Conservation (phyloP, 2,113 vertebrate genomes). For the Hiodon alosoides region DNA sequence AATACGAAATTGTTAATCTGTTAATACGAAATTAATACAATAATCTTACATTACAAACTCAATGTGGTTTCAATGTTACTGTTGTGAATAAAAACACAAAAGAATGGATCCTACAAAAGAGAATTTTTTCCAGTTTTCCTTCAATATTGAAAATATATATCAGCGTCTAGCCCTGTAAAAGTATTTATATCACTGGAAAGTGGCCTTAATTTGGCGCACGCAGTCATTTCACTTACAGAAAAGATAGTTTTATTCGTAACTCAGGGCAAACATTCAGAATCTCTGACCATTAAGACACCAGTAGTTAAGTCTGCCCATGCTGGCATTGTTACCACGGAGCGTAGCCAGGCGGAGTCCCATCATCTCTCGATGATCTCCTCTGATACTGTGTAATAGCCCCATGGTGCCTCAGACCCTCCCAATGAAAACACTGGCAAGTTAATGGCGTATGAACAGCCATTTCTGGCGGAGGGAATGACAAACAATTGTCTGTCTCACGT, state of each 20-base stretch:
- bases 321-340: neutral
- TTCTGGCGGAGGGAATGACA: constrained; percentile 74
- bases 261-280: neutral
- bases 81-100: no score
- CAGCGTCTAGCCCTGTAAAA: neutral
- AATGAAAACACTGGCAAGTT: constrained; percentile 73
- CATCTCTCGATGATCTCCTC: neutral
- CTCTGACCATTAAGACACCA: neutral
- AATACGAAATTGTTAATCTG: no score
- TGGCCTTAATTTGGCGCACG: neutral
- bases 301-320: constrained; percentile 19
- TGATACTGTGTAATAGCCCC: constrained; percentile 38
- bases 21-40: neutral
- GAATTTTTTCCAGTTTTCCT: neutral
- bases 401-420: constrained; percentile 51
- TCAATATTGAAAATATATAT: neutral
- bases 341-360: neutral
- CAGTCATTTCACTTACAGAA: neutral
- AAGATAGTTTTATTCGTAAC: neutral
- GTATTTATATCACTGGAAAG: neutral
- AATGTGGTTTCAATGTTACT: neutral
- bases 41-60: neutral
- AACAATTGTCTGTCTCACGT: constrained; percentile 76
- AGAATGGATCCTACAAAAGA: no score
- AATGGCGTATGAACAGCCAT: constrained; percentile 76